These are phyloP conservation scores for Euglossa dilemma DNA, from an alignment of 1,140 invertebrate species.

Conservation along the genomic window DNA sequence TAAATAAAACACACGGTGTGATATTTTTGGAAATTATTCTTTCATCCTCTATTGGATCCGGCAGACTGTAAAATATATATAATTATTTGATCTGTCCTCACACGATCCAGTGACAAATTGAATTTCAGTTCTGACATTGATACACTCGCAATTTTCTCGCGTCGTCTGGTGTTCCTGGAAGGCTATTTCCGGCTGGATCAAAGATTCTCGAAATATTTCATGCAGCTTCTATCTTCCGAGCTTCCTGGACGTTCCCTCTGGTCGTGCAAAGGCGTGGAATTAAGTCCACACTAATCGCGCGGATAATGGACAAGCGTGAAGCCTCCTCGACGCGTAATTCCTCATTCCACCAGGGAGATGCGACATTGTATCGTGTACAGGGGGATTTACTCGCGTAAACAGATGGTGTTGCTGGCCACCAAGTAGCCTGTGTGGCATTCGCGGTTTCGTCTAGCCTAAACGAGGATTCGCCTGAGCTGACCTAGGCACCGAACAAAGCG, in stretches of 20 bases:
- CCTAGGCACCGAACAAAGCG: background rate
- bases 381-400: slow-evolving; percentile 21
- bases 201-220: too few species aligned
- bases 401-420: slow-evolving; percentile 11
- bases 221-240: background rate
- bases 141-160: too few species aligned
- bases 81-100: too few species aligned
- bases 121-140: too few species aligned
- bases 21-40: too few species aligned
- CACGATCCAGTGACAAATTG: too few species aligned
- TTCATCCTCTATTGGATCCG: too few species aligned
- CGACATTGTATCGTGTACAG: slow-evolving; percentile 6
- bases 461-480: background rate
- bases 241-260: background rate
- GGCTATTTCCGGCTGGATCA: too few species aligned
- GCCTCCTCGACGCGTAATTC: slow-evolving; percentile 10
- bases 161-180: too few species aligned
- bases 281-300: background rate
- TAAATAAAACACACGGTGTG: too few species aligned
- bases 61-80: too few species aligned
- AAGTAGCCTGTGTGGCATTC: background rate
- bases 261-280: background rate
- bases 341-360: background rate
- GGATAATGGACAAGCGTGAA: slow-evolving; percentile 7
- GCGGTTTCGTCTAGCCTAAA: background rate